Evolutionary conservation across 2,888 invertebrate genomes (phyloP), one percentile per base, ranked within the genome.

Genomic region (Cylindroiulus punctatus): DNA sequence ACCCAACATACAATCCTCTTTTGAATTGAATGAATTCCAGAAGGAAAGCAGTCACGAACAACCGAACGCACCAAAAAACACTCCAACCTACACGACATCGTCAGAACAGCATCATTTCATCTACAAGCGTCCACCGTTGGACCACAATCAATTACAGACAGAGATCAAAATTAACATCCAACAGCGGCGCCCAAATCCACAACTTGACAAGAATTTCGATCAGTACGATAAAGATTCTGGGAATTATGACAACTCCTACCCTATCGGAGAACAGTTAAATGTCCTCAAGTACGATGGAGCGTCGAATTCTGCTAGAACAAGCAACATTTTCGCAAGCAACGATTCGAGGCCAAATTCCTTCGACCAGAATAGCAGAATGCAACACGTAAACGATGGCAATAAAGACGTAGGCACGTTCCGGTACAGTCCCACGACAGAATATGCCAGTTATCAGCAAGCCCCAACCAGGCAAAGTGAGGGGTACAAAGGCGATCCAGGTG

Each of bases 111-210:
- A 12, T n/a, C 83, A 44, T 83, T 52, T 84, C 57, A 52, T 84
- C 14, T 84, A 84, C 32, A 47, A 52, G 30, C 44, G 84, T 47
- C 84, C 84, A 52, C 84, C 84, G 12, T 52, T 84, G 36, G 84
- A 84, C 57, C 57, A 84, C 84, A 84, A 47, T 30, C 44, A 83
- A 40, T 32, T 76, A 30, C 17, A 32, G 17, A 76, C 76, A 14
- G 30, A 30, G 4, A 76, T 76, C 30, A 76, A 17, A 10, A 83
- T 83, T 14, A 83, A 83, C 4, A 42, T 44, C 22, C 40, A 83
- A 83, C 40, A 42, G 14, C 40, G 10, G 0, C 40, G n/a, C 1
- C 0, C 19, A 1, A 26, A 83, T 40, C 83, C 83, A 42, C 26
- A 30, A 76, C 14, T 76, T 14, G 12, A 40, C 26, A 44, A 26